Conservation (phyloP, 2,888 invertebrate genomes). For the Nowickia ferox region DNA sequence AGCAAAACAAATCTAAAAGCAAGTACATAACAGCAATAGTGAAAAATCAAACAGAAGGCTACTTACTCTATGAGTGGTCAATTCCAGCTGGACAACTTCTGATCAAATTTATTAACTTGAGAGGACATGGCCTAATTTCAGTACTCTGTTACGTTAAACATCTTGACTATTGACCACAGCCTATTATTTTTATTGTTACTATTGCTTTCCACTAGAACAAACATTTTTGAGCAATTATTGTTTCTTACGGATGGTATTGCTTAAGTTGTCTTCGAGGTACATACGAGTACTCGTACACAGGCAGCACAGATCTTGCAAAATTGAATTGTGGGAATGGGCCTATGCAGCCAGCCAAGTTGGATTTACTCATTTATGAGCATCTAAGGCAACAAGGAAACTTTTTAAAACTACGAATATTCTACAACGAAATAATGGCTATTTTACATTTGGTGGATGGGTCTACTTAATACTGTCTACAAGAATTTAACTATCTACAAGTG, state of each 20-base stretch:
- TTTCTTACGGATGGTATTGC: too few species aligned
- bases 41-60: background rate
- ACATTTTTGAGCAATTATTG: too few species aligned
- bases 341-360: too few species aligned
- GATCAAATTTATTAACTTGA: background rate
- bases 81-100: constrained; percentile 2
- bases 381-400: background rate
- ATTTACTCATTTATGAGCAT: too few species aligned
- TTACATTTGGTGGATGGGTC: constrained; percentile 15
- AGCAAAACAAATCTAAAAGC: background rate
- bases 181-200: too few species aligned
- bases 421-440: background rate
- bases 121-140: background rate
- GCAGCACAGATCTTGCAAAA: too few species aligned
- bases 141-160: background rate
- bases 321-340: too few species aligned
- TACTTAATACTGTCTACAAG: background rate
- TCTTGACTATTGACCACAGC: too few species aligned
- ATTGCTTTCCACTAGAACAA: too few species aligned
- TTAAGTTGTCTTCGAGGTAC: too few species aligned
- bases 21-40: background rate
- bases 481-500: background rate
- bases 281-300: too few species aligned
- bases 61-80: background rate
- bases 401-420: background rate